phyloP scores from a whole-genome alignment of 1,140 invertebrate species.

The Halesus radiatus region DNA sequence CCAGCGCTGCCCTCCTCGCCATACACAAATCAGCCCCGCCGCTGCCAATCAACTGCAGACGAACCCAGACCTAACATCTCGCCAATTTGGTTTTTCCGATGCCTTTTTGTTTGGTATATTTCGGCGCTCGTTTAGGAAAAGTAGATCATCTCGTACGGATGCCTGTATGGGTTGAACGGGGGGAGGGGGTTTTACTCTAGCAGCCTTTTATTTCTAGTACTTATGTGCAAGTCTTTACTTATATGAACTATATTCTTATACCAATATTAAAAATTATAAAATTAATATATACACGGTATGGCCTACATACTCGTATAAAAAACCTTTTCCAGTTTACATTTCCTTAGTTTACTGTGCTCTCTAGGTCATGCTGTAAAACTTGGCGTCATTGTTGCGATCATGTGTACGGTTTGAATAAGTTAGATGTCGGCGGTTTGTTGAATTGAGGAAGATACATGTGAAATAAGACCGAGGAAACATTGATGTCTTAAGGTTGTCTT shows the following conservation, averaged over 20 bases:
- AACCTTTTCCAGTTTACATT: no score
- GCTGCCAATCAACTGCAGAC: conserved; percentile 42
- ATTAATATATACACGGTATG: no score
- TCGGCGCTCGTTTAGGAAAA: conserved; percentile 39
- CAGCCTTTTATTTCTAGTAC: no score
- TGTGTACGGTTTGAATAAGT: no score
- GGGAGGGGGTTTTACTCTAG: background rate
- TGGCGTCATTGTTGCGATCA: no score
- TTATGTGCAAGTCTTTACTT: no score
- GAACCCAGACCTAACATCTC: conserved; percentile 42
- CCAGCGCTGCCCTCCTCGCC: background rate
- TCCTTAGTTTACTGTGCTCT: no score
- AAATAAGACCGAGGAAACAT: background rate
- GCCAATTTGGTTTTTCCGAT: conserved; percentile 39
- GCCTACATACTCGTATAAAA: no score
- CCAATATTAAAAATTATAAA: no score
- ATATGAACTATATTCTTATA: no score
- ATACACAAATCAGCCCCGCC: conserved; percentile 46
- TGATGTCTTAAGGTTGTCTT: conserved; percentile 10
- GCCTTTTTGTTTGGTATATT: conserved; percentile 41
- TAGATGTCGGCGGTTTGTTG: no score
- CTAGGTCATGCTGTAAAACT: no score
- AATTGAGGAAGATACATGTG: background rate
- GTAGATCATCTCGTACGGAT: conserved; percentile 20
- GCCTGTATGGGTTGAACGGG: background rate